These are phyloP conservation scores for Neostethus bicornis DNA, from an alignment of 2,797 vertebrate species.

Conservation along the genomic window DNA sequence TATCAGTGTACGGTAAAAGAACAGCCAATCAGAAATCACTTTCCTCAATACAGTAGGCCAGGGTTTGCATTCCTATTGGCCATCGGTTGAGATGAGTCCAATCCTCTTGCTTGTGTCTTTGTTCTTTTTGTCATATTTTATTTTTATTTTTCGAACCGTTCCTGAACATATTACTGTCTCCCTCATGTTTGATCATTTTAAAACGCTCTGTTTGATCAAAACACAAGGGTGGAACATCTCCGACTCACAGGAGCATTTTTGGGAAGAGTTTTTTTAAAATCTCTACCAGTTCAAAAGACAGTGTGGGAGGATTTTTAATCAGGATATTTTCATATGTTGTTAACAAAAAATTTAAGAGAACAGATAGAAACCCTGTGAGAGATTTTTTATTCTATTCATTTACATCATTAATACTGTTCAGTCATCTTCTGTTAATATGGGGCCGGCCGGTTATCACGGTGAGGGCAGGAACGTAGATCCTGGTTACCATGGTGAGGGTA, in stretches of 20 bases:
- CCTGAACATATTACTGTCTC: constrained; percentile 31
- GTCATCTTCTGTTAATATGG: too few relatives aligned
- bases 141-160: constrained; percentile 46
- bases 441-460: too few relatives aligned
- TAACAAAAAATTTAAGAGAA: constrained; percentile 58
- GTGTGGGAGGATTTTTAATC: constrained; percentile 68
- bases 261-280: constrained; percentile 51
- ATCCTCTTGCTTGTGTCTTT: background rate
- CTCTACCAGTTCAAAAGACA: constrained; percentile 61
- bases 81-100: constrained; percentile 18
- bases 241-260: constrained; percentile 32
- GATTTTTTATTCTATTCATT: constrained; percentile 36
- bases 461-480: too few relatives aligned
- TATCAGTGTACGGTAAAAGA: too few relatives aligned
- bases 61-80: constrained; percentile 11
- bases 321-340: constrained; percentile 51
- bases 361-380: constrained; percentile 19
- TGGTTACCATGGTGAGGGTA: too few relatives aligned
- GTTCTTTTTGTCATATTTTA: constrained; percentile 30
- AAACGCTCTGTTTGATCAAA: constrained; percentile 64
- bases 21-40: too few relatives aligned
- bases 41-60: constrained; percentile 15
- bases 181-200: constrained; percentile 62
- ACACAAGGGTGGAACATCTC: constrained; percentile 49
- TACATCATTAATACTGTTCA: too few relatives aligned